Conservation (phyloP, 2,113 vertebrate genomes). For the Barnardius zonarius region DNA sequence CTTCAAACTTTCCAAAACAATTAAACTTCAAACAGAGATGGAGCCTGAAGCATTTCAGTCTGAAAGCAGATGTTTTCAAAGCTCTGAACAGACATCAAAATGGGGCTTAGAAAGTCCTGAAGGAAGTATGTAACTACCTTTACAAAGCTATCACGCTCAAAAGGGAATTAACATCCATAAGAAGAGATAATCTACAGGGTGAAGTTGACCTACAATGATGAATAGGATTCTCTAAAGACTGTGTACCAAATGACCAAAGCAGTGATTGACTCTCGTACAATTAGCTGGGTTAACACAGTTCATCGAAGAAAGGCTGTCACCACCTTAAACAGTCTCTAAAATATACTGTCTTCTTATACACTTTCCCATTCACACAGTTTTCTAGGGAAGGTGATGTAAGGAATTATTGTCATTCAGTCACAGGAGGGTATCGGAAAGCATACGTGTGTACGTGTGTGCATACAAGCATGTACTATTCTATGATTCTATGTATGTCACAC, state of each 20-base stretch:
- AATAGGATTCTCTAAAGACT: background rate
- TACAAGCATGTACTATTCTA: background rate
- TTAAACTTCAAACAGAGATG: constrained; percentile 23
- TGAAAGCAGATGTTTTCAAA: constrained; percentile 11
- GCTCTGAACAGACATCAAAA: background rate
- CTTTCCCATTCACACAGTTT: background rate
- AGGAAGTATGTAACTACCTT: background rate
- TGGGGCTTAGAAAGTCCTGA: background rate
- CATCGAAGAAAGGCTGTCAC: background rate
- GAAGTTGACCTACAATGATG: background rate
- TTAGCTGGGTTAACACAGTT: background rate
- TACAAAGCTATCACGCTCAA: background rate
- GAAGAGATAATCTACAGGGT: background rate
- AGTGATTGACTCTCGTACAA: background rate
- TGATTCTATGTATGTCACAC: background rate
- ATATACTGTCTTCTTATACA: background rate
- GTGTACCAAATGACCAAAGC: rapidly evolving
- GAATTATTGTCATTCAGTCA: background rate
- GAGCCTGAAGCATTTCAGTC: background rate
- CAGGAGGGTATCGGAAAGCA: background rate
- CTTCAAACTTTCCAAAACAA: constrained; percentile 13
- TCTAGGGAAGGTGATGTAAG: background rate
- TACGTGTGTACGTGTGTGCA: no score
- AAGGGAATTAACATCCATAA: background rate
- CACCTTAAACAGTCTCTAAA: background rate